Percentiles rank a stretch among this genome's conserved stretches.
Conservation (phyloP, 2,888 invertebrate species). For the Metellina segmentata region DNA sequence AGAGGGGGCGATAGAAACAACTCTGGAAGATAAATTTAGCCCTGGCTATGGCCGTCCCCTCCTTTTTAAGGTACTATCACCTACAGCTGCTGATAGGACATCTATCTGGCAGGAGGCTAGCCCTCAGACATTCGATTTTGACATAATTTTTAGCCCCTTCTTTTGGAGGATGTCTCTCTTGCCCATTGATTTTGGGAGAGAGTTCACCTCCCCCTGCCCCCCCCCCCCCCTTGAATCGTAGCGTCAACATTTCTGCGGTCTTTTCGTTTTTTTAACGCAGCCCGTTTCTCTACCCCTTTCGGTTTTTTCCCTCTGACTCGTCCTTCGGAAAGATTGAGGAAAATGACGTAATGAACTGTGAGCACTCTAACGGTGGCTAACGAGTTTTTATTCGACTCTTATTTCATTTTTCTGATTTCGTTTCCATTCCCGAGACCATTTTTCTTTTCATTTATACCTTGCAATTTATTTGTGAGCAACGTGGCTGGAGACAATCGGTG, state of each 20-base stretch:
- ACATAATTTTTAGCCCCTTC: conserved; percentile 65
- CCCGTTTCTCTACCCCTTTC: conserved; percentile 14
- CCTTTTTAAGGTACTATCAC: conserved; percentile 72
- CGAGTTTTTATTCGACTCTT: conserved; percentile 11
- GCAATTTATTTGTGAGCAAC: no score
- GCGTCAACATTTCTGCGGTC: conserved; percentile 25
- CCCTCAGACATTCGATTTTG: conserved; percentile 66
- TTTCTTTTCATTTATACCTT: not conserved
- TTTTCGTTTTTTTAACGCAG: conserved; percentile 38
- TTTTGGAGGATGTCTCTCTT: conserved; percentile 41
- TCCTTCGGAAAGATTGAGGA: not conserved
- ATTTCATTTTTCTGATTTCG: not conserved
- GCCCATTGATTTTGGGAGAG: conserved; percentile 43
- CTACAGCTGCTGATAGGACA: conserved; percentile 67
- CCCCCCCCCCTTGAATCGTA: not conserved
- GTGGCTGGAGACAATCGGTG: no score
- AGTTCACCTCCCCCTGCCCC: not conserved
- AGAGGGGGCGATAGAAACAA: conserved; percentile 3
- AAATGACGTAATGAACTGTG: conserved; percentile 67
- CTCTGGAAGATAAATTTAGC: conserved; percentile 56
- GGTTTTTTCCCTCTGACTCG: conserved; percentile 10
- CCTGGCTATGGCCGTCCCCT: conserved; percentile 44
- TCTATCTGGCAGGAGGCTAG: conserved; percentile 54
- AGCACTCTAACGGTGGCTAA: conserved; percentile 29
- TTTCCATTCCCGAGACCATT: not conserved